Evolutionary conservation across 2,888 invertebrate species (phyloP).

Genomic region (Oxytorus armatus): DNA sequence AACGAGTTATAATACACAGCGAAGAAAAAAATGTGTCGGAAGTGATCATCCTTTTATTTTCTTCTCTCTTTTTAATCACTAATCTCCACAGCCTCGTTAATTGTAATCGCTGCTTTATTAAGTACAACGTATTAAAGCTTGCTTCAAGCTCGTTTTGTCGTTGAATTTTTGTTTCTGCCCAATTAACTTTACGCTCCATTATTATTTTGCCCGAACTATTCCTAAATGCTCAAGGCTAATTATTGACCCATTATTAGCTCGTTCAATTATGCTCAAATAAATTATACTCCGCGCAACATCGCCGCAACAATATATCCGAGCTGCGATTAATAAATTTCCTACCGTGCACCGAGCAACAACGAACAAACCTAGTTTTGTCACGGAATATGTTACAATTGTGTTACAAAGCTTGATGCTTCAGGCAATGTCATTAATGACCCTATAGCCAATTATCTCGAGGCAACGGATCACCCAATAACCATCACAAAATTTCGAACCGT

Average conservation of each 20-base stretch:
- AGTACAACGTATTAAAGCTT: conserved; percentile 34
- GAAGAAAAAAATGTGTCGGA: conserved; percentile 4
- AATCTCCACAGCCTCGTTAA: conserved; percentile 16
- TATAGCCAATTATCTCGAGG: conserved; percentile 20
- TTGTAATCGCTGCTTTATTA: conserved; percentile 34
- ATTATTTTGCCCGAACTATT: neutral
- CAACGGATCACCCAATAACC: conserved; percentile 10
- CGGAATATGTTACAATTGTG: neutral
- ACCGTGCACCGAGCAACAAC: conserved; percentile 6
- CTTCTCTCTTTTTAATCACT: conserved; percentile 22
- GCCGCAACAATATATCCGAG: neutral
- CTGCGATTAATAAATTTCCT: conserved; percentile 27
- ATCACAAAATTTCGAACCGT: conserved; percentile 10
- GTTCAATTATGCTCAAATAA: conserved; percentile 44
- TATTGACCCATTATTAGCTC: neutral
- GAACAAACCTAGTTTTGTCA: neutral
- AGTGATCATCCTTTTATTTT: conserved; percentile 14
- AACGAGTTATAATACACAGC: neutral
- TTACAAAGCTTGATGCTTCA: conserved; percentile 5
- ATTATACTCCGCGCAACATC: conserved; percentile 4
- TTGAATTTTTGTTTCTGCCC: conserved; percentile 19
- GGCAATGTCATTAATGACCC: conserved; percentile 32
- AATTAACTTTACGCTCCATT: conserved; percentile 27
- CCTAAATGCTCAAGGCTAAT: conserved; percentile 13
- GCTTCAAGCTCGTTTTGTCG: conserved; percentile 18